Evolutionary conservation across 2,113 vertebrate genomes (phyloP).

Genomic region (Cervus canadensis): DNA sequence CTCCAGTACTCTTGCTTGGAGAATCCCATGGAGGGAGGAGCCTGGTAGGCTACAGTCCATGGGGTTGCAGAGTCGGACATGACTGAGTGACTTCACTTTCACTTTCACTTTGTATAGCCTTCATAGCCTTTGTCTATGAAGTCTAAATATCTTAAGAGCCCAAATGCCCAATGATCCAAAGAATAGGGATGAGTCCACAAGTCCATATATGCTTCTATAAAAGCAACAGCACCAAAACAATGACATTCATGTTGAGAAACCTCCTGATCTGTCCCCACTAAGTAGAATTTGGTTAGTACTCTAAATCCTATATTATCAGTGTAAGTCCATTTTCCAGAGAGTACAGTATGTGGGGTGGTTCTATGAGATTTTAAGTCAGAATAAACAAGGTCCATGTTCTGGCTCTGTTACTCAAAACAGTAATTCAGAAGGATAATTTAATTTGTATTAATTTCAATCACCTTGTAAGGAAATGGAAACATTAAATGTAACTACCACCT

Average conservation of each 20-base stretch:
- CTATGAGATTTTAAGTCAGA: background rate
- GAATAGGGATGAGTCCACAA: background rate
- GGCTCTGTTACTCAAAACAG: background rate
- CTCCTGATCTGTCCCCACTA: background rate
- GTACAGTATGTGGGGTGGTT: background rate
- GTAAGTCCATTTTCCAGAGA: background rate
- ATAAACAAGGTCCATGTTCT: background rate
- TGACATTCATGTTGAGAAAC: background rate
- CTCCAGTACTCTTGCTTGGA: too few relatives aligned
- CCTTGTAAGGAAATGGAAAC: background rate
- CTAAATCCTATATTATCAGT: background rate
- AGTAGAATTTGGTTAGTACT: background rate
- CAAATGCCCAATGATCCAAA: background rate
- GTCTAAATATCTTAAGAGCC: background rate
- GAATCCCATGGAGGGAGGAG: too few relatives aligned
- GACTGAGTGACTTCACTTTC: too few relatives aligned
- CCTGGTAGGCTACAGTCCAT: too few relatives aligned
- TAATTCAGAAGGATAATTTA: background rate
- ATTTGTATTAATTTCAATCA: background rate
- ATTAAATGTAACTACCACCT: background rate
- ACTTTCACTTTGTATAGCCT: background rate
- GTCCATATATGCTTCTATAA: background rate
- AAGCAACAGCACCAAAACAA: background rate
- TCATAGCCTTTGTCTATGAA: background rate
- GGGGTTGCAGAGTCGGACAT: too few relatives aligned